phyloP scores from a whole-genome alignment of 1,140 invertebrate genomes.

The Papilio helenus region DNA sequence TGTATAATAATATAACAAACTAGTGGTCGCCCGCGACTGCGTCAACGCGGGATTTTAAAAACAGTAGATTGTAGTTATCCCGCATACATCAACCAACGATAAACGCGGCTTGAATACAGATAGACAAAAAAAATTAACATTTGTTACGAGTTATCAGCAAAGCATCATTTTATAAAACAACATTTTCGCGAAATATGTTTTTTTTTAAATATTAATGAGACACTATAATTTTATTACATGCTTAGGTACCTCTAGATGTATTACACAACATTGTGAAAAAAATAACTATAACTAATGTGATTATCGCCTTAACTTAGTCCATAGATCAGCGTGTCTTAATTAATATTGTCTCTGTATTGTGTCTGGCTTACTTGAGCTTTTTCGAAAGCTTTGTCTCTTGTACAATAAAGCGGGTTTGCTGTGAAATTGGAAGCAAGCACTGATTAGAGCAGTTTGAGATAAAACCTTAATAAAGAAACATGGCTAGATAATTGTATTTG shows the following conservation, averaged over 20 bases:
- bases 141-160: too few relatives aligned
- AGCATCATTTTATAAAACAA: too few relatives aligned
- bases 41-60: too few relatives aligned
- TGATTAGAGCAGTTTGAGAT: constrained; percentile 16
- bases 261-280: background rate
- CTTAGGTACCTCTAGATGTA: background rate
- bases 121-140: too few relatives aligned
- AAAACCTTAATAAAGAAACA: constrained; percentile 6
- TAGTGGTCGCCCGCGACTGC: too few relatives aligned
- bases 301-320: background rate
- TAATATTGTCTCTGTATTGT: background rate
- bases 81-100: too few relatives aligned
- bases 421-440: background rate
- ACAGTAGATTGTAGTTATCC: too few relatives aligned
- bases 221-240: too few relatives aligned
- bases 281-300: background rate
- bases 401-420: background rate
- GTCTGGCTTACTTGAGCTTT: background rate
- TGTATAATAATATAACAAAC: background rate
- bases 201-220: too few relatives aligned
- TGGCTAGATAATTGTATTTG: background rate
- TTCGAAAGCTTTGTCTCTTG: background rate
- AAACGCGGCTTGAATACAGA: too few relatives aligned
- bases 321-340: constrained; percentile 11
- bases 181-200: too few relatives aligned